These are phyloP conservation scores for Ciona savignyi DNA, from an alignment of 23 tunicate genomes.

Conservation along the genomic window DNA sequence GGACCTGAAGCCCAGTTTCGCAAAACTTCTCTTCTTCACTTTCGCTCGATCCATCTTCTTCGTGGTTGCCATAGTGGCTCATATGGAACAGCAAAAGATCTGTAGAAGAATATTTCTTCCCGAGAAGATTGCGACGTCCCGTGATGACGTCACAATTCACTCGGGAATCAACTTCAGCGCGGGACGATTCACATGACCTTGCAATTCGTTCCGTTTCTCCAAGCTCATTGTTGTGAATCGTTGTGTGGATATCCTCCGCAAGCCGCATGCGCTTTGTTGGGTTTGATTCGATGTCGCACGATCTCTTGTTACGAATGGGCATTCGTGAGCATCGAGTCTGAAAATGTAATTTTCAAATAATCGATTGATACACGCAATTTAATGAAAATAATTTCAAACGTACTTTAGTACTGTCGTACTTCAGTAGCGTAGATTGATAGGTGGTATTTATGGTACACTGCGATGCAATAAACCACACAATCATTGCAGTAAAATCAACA, in stretches of 20 bases:
- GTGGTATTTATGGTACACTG: too few species aligned
- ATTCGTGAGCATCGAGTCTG: background rate
- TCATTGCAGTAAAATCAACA: background rate
- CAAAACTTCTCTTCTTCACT: background rate
- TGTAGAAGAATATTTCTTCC: constrained; percentile 27
- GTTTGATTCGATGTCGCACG: background rate
- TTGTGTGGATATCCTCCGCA: background rate
- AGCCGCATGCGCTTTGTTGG: background rate
- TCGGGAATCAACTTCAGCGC: too few species aligned
- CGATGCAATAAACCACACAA: too few species aligned
- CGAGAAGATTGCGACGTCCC: constrained; percentile 9
- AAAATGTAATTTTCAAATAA: too few species aligned
- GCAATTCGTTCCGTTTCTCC: background rate
- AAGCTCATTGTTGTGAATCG: background rate
- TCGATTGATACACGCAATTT: background rate
- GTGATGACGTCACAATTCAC: constrained; percentile 1
- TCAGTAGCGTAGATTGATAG: too few species aligned
- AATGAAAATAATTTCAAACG: too few species aligned
- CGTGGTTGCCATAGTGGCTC: constrained; percentile 10
- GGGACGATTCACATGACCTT: background rate
- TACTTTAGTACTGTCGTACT: too few species aligned
- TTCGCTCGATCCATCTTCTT: background rate
- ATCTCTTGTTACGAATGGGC: background rate
- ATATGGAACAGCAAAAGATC: constrained; percentile 18
- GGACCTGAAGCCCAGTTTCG: background rate